Percentiles rank a stretch among this genome's conserved stretches.
Evolutionary conservation across 2,888 invertebrate species (phyloP).

Genomic region (Brenthis daphne): DNA sequence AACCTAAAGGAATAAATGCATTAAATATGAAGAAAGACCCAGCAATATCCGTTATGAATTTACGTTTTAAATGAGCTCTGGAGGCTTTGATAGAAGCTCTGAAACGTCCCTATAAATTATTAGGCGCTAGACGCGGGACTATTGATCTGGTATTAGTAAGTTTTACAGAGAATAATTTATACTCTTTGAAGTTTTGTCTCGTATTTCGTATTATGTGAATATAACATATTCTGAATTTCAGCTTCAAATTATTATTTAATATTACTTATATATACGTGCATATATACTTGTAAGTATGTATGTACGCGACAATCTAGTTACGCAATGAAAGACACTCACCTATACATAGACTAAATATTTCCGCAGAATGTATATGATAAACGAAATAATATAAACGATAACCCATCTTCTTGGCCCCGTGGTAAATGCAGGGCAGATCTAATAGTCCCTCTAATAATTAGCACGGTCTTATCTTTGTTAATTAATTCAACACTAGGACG

Average conservation of each 20-base stretch:
- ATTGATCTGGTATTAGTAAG: too few species aligned
- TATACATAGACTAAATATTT: background rate
- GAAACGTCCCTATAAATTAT: background rate
- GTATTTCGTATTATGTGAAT: too few species aligned
- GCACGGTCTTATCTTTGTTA: slow-evolving; percentile 64
- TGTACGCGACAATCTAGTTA: too few species aligned
- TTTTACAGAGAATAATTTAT: too few species aligned
- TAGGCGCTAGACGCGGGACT: background rate
- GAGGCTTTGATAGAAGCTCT: background rate
- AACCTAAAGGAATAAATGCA: slow-evolving; percentile 30
- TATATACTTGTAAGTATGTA: too few species aligned
- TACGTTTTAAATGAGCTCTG: background rate
- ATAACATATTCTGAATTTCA: too few species aligned
- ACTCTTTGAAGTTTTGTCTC: too few species aligned
- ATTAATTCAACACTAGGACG: slow-evolving; percentile 59
- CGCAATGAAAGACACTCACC: too few species aligned
- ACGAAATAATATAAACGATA: slow-evolving; percentile 18
- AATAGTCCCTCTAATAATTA: slow-evolving; percentile 60
- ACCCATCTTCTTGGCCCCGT: slow-evolving; percentile 23
- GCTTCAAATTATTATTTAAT: too few species aligned
- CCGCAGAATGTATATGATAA: background rate
- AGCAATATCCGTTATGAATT: slow-evolving; percentile 6
- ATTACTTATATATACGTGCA: too few species aligned
- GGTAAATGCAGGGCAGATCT: slow-evolving; percentile 17
- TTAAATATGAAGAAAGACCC: slow-evolving; percentile 6